Base-by-base conservation (phyloP, 2,888 invertebrate species). In the Agrochola macilenta region DNA sequence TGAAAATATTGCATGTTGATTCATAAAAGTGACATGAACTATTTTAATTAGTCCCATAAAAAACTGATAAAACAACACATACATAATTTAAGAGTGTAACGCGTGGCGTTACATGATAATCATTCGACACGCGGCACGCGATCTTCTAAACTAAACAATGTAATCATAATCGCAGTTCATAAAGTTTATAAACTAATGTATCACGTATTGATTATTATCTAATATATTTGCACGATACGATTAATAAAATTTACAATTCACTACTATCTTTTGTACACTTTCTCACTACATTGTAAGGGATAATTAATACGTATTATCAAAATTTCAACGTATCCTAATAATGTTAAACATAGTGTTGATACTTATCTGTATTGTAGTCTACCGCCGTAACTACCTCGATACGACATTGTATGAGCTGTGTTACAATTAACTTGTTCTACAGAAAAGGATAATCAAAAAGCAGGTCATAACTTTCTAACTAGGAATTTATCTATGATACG, bases 141-240 rank as follows among this genome's bases (percentile, higher is more conserved):
- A n/a, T n/a, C n/a, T n/a, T n/a, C n/a, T n/a, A n/a, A n/a, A n/a
- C n/a, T n/a, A n/a, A n/a, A n/a, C n/a, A 54, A 20, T 65, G 23
- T 35, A 58, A 65, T 54, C 39, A 14, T 60, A 60, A 78, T 76
- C 54, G 17, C 54, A 39, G 52, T 20, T n/a, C 20, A 46, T 68
- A 35, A 64, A 76, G 8, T 76, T 81, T 81, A 60, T 76, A 14
- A 26, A 20, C n/a, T 35, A 64, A 69, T 69, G 23, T 58, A 60
- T 80, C 23, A 68, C 0, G 2, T n/a, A 68, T 52, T 58, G 49
- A 80, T 52, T 64, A 52, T 30, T 43, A 58, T 49, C 14, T 30
- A 49, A 49, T 23, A 54, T 57, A 74, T 57, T 64, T 46, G 14
- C 57, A 70, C 17, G 70, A 57, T 9, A 39, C 26, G 35, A 79